phyloP scores from a whole-genome alignment of 53 echinoderm and acorn worm species.

The Crossaster papposus region DNA sequence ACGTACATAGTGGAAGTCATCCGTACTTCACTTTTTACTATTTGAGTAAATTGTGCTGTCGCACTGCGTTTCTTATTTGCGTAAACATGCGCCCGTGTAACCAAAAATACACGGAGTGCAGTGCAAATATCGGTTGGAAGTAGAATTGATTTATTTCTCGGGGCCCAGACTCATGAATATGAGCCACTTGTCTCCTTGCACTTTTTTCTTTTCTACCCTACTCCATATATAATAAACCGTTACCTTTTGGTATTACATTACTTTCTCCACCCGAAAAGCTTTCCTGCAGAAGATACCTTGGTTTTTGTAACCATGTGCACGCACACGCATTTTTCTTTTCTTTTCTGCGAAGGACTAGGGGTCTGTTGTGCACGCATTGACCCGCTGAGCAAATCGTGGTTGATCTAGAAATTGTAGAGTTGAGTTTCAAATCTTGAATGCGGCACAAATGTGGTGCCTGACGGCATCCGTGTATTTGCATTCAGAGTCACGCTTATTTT shows the following conservation, averaged over 20 bases:
- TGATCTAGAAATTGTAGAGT: neutral
- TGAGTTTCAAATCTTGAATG: neutral
- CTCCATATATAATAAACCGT: neutral
- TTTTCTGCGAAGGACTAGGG: neutral
- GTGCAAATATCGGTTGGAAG: neutral
- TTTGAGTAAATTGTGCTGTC: neutral
- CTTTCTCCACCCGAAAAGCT: neutral
- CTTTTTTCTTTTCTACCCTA: neutral
- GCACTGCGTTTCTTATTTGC: neutral
- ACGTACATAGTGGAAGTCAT: too few relatives aligned
- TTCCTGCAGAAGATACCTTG: neutral
- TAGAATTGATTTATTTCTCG: constrained; percentile 2
- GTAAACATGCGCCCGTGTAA: neutral
- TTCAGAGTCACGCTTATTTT: neutral
- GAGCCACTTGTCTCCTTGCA: neutral
- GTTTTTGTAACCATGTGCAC: neutral
- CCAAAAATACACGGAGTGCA: neutral
- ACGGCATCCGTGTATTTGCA: neutral
- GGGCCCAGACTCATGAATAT: neutral
- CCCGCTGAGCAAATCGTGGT: neutral
- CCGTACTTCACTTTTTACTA: neutral
- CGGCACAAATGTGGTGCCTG: neutral
- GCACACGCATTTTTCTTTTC: neutral
- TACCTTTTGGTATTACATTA: constrained; percentile 4
- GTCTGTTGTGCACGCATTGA: neutral